phyloP scores from a whole-genome alignment of 2,113 vertebrate species.

The Addax nasomaculatus region DNA sequence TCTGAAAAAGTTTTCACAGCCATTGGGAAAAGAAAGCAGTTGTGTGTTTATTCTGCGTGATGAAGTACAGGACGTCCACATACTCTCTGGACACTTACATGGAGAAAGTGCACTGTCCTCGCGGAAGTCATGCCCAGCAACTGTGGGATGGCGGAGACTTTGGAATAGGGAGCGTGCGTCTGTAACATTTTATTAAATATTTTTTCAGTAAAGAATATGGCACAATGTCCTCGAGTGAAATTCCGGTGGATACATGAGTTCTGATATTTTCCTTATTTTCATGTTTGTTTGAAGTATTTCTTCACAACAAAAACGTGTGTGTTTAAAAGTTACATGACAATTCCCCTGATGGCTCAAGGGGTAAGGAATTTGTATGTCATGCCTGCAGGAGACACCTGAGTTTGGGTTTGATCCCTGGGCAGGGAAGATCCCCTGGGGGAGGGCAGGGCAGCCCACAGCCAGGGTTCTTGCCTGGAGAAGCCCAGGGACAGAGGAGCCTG shows the following conservation, averaged over 20 bases:
- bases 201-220: background rate
- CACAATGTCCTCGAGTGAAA: background rate
- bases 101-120: background rate
- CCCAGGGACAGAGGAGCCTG: background rate
- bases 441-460: background rate
- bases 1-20: background rate
- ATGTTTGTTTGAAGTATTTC: background rate
- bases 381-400: background rate
- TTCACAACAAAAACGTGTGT: background rate
- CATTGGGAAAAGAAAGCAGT: background rate
- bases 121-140: rapidly evolving
- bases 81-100: rapidly evolving
- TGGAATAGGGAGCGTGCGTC: background rate
- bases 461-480: background rate
- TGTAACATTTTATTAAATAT: background rate
- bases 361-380: background rate
- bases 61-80: rapidly evolving
- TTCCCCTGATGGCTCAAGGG: background rate
- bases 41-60: background rate
- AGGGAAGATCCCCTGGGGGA: background rate
- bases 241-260: background rate
- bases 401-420: background rate
- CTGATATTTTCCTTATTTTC: background rate
- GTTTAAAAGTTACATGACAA: background rate
- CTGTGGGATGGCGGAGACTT: rapidly evolving